Evolutionary conservation across 2,113 vertebrate genomes (phyloP).

Genomic region (Chroicocephalus ridibundus): DNA sequence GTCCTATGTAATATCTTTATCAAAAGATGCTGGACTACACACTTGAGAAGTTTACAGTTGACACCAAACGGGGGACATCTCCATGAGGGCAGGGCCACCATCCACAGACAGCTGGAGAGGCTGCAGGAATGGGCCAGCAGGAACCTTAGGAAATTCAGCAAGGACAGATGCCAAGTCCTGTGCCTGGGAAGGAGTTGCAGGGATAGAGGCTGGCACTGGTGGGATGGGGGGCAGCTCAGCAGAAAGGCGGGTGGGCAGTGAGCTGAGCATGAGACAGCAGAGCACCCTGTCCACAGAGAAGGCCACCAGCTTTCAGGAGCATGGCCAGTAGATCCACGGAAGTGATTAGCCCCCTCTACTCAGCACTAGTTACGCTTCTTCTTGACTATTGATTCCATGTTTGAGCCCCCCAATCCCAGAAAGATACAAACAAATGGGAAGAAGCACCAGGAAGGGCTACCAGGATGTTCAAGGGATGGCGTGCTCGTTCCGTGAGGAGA

Average conservation of each 20-base stretch:
- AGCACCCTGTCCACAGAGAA: not conserved
- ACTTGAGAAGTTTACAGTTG: not conserved
- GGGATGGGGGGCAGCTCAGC: not conserved
- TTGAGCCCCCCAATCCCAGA: not conserved
- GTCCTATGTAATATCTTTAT: not conserved
- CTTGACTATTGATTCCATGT: not conserved
- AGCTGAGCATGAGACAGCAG: not conserved
- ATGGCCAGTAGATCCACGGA: not conserved
- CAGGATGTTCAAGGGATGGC: not conserved
- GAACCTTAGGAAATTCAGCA: not conserved
- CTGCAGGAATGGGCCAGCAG: not conserved
- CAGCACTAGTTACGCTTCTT: not conserved
- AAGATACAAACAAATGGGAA: not conserved
- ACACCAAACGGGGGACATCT: not conserved
- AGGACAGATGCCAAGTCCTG: not conserved
- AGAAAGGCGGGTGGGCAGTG: not conserved
- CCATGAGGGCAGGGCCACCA: not conserved
- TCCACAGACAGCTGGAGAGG: not conserved
- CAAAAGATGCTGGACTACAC: not conserved
- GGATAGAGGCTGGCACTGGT: fast-evolving
- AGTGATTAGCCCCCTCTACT: not conserved
- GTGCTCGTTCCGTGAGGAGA: not conserved
- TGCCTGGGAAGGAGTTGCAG: not conserved
- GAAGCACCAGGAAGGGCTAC: not conserved
- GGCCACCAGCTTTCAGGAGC: not conserved